Base-by-base conservation (phyloP, 2,113 vertebrate species). In the Mesocricetus auratus region DNA sequence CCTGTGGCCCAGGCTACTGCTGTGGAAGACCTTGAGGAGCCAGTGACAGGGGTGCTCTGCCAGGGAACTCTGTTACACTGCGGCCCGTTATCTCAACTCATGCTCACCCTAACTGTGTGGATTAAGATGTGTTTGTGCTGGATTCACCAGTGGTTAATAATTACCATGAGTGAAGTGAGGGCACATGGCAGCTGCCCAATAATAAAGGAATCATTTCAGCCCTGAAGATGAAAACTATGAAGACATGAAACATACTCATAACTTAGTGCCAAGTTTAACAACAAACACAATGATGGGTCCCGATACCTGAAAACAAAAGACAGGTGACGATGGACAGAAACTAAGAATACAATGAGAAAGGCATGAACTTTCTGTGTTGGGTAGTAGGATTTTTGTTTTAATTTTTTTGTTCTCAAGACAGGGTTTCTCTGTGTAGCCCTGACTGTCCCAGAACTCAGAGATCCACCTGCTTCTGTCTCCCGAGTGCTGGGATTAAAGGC, bases 131-230 rank as follows among this genome's bases (percentile, higher is more conserved):
- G 88, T 79, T 95, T 93, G 79, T 22, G 83, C 19, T 39, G 36
- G 36, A 71, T 56, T 94, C 93, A 81, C 6, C 68, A 53, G 13
- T 42, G 66, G 53, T 74, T 90, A 94, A 92, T 90, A 93, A 83
- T 94, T 93, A 94, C 64, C 85, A 58, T 45, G 33, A 96, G 79
- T 53, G 89, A 73, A 82, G 39, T 45, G 86, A 71, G 62, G 24
- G 42, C 42, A 22, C 68, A 53, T 36, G 16, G 74, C 36, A 78
- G 45, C 68, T 60, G 13, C 74, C 78, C 33, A 91, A 53, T 81
- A 89, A 19, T 62, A 86, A 93, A 71, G 31, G 89, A 89, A 93
- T 89, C 79, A 87, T 87, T 74, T 92, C 71, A 89, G 47, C 86
- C 45, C 45, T 53, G 85, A 90, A 79, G 39, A 86, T 39, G 62